A percentile compares a stretch with the other conserved stretches of the same genome.
Conservation (phyloP, 92 coral and sea anemone genomes). For the Actinernus sp. region DNA sequence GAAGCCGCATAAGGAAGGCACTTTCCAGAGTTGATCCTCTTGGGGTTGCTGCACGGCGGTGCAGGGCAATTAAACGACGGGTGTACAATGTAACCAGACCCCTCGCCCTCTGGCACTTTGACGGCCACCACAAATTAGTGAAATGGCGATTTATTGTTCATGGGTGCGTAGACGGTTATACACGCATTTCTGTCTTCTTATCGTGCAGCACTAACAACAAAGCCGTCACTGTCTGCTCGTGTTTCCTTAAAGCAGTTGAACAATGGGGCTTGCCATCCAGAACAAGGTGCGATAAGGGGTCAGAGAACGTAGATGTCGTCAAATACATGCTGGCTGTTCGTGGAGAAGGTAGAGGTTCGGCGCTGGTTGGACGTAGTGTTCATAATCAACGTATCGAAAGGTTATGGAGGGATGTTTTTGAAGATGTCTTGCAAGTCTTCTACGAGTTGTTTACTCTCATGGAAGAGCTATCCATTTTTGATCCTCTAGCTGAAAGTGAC, state of each 20-base stretch:
- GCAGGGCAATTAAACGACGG: constrained; percentile 49
- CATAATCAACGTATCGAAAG: constrained; percentile 24
- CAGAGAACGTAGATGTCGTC: constrained; percentile 53
- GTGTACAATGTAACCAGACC: constrained; percentile 46
- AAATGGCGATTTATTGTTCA: constrained; percentile 57
- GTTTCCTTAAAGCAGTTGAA: constrained; percentile 38
- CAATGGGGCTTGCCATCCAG: constrained; percentile 60
- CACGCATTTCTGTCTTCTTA: constrained; percentile 43
- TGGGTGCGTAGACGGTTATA: constrained; percentile 64
- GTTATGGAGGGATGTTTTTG: constrained; percentile 46
- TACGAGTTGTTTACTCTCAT: constrained; percentile 25
- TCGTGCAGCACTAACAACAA: constrained; percentile 49
- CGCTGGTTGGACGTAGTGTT: constrained; percentile 60
- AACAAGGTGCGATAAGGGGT: constrained; percentile 38
- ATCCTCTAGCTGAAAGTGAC: constrained; percentile 14
- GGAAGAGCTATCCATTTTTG: constrained; percentile 27
- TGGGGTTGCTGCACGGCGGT: constrained; percentile 46
- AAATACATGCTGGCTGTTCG: constrained; percentile 35
- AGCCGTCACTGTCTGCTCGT: constrained; percentile 43
- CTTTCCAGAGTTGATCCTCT: constrained; percentile 63
- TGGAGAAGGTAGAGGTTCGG: constrained; percentile 58
- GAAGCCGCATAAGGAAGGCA: constrained; percentile 54
- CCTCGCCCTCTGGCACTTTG: constrained; percentile 54
- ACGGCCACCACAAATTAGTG: constrained; percentile 54
- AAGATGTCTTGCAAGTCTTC: constrained; percentile 38